These are phyloP conservation scores for Tupiocoris notatus DNA, from an alignment of 2,888 invertebrate genomes.

Conservation along the genomic window DNA sequence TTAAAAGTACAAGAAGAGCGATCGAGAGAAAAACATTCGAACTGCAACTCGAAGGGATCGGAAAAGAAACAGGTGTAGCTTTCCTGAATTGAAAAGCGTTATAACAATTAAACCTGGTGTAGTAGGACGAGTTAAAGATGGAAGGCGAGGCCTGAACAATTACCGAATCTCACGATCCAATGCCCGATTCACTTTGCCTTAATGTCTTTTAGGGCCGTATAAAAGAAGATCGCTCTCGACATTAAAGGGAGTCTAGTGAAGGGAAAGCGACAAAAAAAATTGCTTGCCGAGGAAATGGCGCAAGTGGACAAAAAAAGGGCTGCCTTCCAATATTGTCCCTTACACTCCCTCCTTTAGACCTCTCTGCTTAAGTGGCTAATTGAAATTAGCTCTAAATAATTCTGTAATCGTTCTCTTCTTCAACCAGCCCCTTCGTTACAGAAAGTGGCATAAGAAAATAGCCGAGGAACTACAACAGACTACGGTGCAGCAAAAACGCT, in stretches of 20 bases:
- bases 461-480: too few species aligned
- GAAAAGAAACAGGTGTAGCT: not conserved
- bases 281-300: not conserved
- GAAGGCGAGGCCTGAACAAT: slow-evolving; percentile 10
- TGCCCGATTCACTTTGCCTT: slow-evolving; percentile 40
- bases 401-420: not conserved
- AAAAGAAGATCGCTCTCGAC: not conserved
- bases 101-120: slow-evolving; percentile 42
- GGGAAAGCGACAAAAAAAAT: not conserved
- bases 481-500: not conserved
- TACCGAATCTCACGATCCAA: slow-evolving; percentile 42
- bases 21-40: not conserved
- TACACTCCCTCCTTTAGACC: not conserved
- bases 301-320: not conserved
- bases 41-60: not conserved
- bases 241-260: not conserved
- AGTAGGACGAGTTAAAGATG: slow-evolving; percentile 29
- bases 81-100: slow-evolving; percentile 32
- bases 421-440: not conserved
- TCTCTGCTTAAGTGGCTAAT: slow-evolving; percentile 19
- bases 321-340: slow-evolving; percentile 21
- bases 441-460: not conserved
- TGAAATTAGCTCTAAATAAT: slow-evolving; percentile 34
- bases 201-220: not conserved
- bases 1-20: too few species aligned